phyloP scores from a whole-genome alignment of 1,140 invertebrate species.

The Contarinia nasturtii region DNA sequence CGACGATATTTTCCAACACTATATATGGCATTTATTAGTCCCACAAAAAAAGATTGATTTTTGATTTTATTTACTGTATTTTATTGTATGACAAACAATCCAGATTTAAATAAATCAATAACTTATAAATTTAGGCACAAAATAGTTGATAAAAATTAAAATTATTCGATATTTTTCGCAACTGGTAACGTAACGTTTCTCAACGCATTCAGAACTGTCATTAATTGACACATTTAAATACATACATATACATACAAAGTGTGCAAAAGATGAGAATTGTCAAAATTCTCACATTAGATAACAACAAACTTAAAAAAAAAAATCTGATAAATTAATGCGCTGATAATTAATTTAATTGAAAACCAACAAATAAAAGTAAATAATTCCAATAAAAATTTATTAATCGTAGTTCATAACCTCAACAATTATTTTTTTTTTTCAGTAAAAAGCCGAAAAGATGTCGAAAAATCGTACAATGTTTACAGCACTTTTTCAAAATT shows the following conservation, averaged over 20 bases:
- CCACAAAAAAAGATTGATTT: not conserved
- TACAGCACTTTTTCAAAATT: slow-evolving; percentile 29
- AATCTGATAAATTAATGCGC: too few relatives aligned
- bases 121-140: not conserved
- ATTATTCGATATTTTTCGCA: not conserved
- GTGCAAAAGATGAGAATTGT: too few relatives aligned
- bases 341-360: too few relatives aligned
- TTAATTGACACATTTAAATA: too few relatives aligned
- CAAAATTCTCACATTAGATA: too few relatives aligned
- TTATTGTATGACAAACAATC: not conserved
- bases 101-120: not conserved
- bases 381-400: not conserved
- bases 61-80: not conserved
- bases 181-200: too few relatives aligned
- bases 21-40: not conserved
- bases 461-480: not conserved
- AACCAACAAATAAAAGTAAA: not conserved
- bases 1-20: not conserved
- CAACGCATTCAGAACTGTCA: too few relatives aligned
- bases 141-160: not conserved
- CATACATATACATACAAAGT: too few relatives aligned
- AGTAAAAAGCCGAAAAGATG: not conserved
- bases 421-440: too few relatives aligned
- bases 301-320: too few relatives aligned
- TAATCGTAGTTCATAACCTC: not conserved